These are phyloP conservation scores for Papilio machaon DNA, from an alignment of 1,140 invertebrate species.

Conservation along the genomic window DNA sequence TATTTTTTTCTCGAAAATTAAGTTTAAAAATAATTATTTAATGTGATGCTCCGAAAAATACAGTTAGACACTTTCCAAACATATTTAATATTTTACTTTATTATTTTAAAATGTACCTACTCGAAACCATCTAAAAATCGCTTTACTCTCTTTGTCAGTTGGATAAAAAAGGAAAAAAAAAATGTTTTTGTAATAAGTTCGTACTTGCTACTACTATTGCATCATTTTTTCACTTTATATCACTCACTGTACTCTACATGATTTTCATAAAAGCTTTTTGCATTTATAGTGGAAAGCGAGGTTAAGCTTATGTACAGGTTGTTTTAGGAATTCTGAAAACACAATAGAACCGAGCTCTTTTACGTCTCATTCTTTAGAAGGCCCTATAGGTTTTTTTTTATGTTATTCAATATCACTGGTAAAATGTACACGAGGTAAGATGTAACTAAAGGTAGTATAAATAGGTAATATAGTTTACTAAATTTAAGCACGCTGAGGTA, in stretches of 20 bases:
- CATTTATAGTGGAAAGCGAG: conserved; percentile 14
- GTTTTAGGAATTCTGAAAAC: background rate
- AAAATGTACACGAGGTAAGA: background rate
- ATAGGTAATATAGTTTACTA: background rate
- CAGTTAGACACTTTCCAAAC: too few species aligned
- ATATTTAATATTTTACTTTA: too few species aligned
- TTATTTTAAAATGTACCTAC: too few species aligned
- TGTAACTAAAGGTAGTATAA: background rate
- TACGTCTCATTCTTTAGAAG: background rate
- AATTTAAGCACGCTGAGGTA: background rate
- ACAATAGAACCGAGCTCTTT: background rate
- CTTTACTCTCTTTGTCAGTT: too few species aligned
- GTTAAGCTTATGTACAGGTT: background rate
- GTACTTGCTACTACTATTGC: background rate
- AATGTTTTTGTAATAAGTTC: background rate
- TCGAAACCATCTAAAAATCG: too few species aligned
- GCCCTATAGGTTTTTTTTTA: background rate
- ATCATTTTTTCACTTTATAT: conserved; percentile 1
- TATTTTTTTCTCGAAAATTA: too few species aligned
- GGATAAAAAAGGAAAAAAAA: too few species aligned
- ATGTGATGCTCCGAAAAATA: too few species aligned
- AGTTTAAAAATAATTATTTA: too few species aligned
- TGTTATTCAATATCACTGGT: background rate
- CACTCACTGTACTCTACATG: conserved; percentile 1
- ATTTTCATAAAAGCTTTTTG: conserved; percentile 25